A percentile compares a stretch with the other conserved stretches of the same genome.
These are phyloP conservation scores for Peucedramus taeniatus DNA, from an alignment of 2,113 vertebrate genomes.

Conservation along the genomic window DNA sequence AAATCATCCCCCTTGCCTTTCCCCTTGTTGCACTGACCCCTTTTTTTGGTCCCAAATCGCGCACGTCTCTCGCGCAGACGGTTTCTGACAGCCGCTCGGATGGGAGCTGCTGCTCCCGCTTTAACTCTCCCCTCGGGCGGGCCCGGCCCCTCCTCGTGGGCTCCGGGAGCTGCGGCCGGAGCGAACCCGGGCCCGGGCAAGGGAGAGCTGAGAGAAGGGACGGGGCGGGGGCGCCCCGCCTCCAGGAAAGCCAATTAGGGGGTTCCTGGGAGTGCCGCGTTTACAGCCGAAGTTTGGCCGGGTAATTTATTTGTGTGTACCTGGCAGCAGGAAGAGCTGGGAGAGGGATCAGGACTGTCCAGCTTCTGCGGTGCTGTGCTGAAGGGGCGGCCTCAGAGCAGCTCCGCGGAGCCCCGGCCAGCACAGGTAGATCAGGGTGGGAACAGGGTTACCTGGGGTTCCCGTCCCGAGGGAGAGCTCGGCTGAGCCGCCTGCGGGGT, in stretches of 20 bases:
- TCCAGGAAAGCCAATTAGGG: background rate
- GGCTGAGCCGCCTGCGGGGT: background rate
- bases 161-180: too few species aligned
- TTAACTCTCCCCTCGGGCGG: too few species aligned
- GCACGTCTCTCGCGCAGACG: rapidly evolving
- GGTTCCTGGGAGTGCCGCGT: background rate
- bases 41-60: background rate
- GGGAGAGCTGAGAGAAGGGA: background rate
- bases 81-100: rapidly evolving
- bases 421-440: background rate
- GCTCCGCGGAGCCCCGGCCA: rapidly evolving
- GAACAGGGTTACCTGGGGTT: rapidly evolving
- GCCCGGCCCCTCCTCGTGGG: background rate
- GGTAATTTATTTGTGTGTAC: background rate
- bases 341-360: background rate
- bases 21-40: background rate
- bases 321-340: background rate
- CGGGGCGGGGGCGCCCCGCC: rapidly evolving
- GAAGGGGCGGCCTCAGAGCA: background rate
- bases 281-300: background rate
- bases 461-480: rapidly evolving
- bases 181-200: rapidly evolving
- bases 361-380: background rate
- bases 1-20: background rate
- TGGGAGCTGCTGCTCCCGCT: rapidly evolving